Base-by-base conservation (phyloP, 2,113 vertebrate species). In the human (Homo sapiens) region DNA sequence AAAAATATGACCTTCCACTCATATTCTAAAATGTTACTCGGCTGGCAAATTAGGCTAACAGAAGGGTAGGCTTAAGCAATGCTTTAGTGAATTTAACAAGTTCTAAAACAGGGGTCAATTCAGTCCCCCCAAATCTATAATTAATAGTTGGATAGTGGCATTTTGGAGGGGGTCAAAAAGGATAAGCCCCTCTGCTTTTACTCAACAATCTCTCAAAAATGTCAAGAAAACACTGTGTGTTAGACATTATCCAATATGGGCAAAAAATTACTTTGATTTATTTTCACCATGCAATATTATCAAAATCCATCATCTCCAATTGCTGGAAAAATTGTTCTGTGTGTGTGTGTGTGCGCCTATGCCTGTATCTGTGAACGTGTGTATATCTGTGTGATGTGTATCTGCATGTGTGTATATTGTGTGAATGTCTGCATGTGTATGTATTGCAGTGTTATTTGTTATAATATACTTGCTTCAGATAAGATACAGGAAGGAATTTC, bases 1-100 rank as follows among this genome's bases (percentile, higher is more conserved):
- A 98, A 98, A 98, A 97, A 97, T 93, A 66, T 97, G 97, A 97
- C 94, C 92, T 97, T 97, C 79, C 92, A 94, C 72, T 97, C 95
- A 40, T 52, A 72, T 92, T 82, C 92, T 90, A 90, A 96, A 94
- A 90, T 88, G 96, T 61, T 84, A 59, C 57, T 30, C 48, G 38
- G 73, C 64, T n/a, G 73, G 70, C 20, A 48, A 95, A 80, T 80
- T 48, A 73, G 84, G 80, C 76, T 76, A 80, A 87, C 45, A 76
- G 38, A 73, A 76, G 45, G 32, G 61, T 23, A 68, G 70, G 27
- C 40, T 66, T 72, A 50, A 85, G 81, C 84, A 90, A 61, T 81
- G 18, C 5, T 66, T 59, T 45, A 48, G 92, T 50, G 27, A 81
- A 30, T 78, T 43, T 78, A 70, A 82, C 25, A 17, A 52, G 52